Evolutionary conservation across 2,113 vertebrate species (phyloP), one percentile per base, ranked within the genome.

Genomic region (Actenoides hombroni): DNA sequence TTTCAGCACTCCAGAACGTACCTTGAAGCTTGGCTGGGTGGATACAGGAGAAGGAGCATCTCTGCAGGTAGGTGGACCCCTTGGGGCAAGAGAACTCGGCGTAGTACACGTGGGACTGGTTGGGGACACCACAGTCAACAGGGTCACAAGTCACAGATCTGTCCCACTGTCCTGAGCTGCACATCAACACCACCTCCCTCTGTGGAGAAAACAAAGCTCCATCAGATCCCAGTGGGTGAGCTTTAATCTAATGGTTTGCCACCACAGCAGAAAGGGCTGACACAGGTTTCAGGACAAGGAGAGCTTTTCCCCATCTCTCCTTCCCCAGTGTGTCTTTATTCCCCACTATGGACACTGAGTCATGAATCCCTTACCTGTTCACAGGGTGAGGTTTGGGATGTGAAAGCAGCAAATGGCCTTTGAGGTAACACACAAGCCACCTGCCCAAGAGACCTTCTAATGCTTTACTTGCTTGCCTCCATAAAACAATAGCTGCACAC

Each of bases 1-100:
- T 39, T 21, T 56, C 5, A 6, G 51, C 3, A 8, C 33, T 57
- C 12, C n/a, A 83, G 33, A 89, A 26, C 4, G 2, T 98, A 99
- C 99, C 99, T 98, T 99, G 99, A 68, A 99, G 98, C 89, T 99
- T 99, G 73, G 99, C 98, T 40, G 99, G 99, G n/a, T 98, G 95
- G n/a, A 98, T 97, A 95, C 99, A 99, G 78, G 98, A 98, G 90
- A 99, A 98, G 26, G 97, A 99, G 76, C 99, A 99, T 54, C 97
- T 98, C 96, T 99, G 98, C 70, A 98, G 97, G 83, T 98, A 99
- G 9, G 91, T 97, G 10, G 99, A 99, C 37, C 99, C 99, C 80
- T 95, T 89, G 2, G 98, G 97, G 88, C 99, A 99, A 68, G 97
- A 99, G 95, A 99, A 99, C 63, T 98, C 95, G 0, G 99, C 99